Evolutionary conservation across 2,888 invertebrate genomes (phyloP).

Genomic region (Phytoseiulus persimilis): DNA sequence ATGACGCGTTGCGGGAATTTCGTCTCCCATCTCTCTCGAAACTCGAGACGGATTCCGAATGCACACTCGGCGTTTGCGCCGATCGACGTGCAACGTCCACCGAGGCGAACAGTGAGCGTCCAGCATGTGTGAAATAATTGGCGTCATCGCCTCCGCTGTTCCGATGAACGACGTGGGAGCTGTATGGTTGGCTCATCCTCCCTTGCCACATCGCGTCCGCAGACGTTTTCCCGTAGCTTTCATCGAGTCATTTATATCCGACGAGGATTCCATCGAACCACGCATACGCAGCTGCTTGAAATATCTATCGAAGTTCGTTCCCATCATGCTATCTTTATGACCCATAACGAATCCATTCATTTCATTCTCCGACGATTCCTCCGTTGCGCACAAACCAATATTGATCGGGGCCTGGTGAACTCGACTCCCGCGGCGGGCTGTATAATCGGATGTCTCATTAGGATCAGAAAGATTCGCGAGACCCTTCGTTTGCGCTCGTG

Average conservation of each 20-base stretch:
- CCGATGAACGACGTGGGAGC: neutral
- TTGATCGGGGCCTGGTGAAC: no score
- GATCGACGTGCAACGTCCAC: neutral
- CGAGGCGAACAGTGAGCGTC: neutral
- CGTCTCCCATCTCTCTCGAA: neutral
- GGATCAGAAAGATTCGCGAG: no score
- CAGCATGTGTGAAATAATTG: neutral
- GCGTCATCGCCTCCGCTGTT: neutral
- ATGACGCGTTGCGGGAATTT: neutral
- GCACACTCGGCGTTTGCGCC: neutral
- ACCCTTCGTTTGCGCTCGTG: no score
- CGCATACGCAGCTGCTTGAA: neutral
- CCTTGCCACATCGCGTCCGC: neutral
- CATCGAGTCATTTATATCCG: neutral
- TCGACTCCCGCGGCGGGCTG: no score
- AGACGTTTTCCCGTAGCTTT: neutral
- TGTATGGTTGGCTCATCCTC: neutral
- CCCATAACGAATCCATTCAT: no score
- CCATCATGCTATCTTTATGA: no score
- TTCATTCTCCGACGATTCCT: no score
- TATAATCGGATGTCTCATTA: no score
- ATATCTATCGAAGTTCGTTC: neutral
- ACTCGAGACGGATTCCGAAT: neutral
- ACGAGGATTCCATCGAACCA: neutral
- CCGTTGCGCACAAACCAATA: no score